Evolutionary conservation across 2,797 vertebrate species (phyloP).

Genomic region (Acanthurus lineatus): DNA sequence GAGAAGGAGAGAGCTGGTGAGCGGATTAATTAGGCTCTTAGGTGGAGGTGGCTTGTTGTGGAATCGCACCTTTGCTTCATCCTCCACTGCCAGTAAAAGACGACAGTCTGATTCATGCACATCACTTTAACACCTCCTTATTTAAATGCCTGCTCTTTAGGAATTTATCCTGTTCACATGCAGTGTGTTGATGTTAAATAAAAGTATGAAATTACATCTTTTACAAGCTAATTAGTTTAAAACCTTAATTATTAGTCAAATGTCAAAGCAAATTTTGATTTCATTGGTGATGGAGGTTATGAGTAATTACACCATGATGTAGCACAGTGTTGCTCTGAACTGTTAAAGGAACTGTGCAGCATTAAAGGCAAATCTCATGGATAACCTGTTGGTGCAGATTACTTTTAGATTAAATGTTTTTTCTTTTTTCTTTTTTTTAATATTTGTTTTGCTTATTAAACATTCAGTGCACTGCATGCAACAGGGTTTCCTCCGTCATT

Average conservation of each 20-base stretch:
- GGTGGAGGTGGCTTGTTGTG: conserved; percentile 64
- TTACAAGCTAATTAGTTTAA: background rate
- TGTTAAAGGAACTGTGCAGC: background rate
- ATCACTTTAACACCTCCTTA: conserved; percentile 13
- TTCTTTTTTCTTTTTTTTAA: background rate
- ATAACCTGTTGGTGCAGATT: conserved; percentile 67
- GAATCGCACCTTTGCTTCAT: conserved; percentile 70
- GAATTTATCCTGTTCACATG: background rate
- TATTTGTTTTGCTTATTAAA: conserved; percentile 16
- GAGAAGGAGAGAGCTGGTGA: conserved; percentile 34
- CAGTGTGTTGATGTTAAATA: background rate
- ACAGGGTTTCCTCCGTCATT: conserved; percentile 79
- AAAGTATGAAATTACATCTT: background rate
- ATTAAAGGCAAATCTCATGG: background rate
- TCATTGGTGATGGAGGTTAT: background rate
- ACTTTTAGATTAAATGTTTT: conserved; percentile 12
- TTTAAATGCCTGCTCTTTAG: conserved; percentile 9
- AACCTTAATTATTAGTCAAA: background rate
- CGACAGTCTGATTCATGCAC: conserved; percentile 28
- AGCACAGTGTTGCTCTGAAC: background rate
- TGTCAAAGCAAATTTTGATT: conserved; percentile 10
- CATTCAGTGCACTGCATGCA: conserved; percentile 72
- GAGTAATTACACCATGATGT: background rate
- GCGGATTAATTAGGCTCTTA: conserved; percentile 66
- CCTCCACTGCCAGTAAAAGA: conserved; percentile 33